A percentile compares a stretch with the other conserved stretches of the same genome.
phyloP scores from a whole-genome alignment of 2,797 vertebrate genomes.

The Rhinatrema bivittatum region DNA sequence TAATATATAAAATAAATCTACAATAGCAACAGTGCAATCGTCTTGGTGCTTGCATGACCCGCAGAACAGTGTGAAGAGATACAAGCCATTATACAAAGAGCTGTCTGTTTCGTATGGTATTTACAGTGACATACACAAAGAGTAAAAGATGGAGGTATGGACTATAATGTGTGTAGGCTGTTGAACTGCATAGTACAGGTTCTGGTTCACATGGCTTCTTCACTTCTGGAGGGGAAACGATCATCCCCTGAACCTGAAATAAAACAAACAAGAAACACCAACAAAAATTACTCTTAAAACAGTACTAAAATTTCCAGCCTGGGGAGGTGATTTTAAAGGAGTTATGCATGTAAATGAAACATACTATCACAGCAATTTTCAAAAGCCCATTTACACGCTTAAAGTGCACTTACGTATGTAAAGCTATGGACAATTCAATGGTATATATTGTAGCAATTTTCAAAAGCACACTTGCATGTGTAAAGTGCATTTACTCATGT shows the following conservation, averaged over 20 bases:
- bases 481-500: too few relatives aligned
- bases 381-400: too few relatives aligned
- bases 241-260: slow-evolving; percentile 71
- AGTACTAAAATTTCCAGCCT: too few relatives aligned
- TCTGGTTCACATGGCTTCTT: slow-evolving; percentile 42
- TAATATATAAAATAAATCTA: slow-evolving; percentile 53
- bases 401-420: too few relatives aligned
- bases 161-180: too few relatives aligned
- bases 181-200: slow-evolving; percentile 36
- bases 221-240: slow-evolving; percentile 62
- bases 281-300: too few relatives aligned
- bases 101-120: background rate
- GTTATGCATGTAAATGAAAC: too few relatives aligned
- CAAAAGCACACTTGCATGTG: too few relatives aligned
- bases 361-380: too few relatives aligned
- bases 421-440: too few relatives aligned
- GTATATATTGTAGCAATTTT: too few relatives aligned
- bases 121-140: slow-evolving; percentile 1
- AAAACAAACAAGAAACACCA: slow-evolving; percentile 1
- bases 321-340: too few relatives aligned
- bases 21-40: slow-evolving; percentile 46
- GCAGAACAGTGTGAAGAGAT: slow-evolving; percentile 5
- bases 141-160: slow-evolving; percentile 16
- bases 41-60: slow-evolving; percentile 21
- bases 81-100: slow-evolving; percentile 9